A percentile compares a stretch with the other conserved stretches of the same genome.
Evolutionary conservation across 2,888 invertebrate species (phyloP).

Genomic region (Itoplectis maculator): DNA sequence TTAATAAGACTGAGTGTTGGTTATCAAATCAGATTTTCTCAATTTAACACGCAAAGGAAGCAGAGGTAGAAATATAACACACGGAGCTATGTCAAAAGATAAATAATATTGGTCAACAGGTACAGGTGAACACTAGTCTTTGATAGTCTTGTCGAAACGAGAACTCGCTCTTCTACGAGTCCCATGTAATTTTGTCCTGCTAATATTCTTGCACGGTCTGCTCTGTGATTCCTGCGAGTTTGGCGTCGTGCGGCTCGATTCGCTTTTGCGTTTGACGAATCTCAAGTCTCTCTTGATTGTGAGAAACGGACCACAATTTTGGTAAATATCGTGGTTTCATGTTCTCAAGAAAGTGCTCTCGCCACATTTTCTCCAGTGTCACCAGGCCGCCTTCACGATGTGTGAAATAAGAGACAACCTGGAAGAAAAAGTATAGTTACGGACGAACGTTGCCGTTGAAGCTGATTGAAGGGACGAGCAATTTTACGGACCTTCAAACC

Average conservation of each 20-base stretch:
- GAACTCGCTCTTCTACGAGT: constrained; percentile 81
- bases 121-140: constrained; percentile 51
- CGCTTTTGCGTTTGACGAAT: constrained; percentile 81
- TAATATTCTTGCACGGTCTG: constrained; percentile 44
- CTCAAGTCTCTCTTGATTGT: constrained; percentile 88
- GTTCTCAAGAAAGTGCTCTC: constrained; percentile 89
- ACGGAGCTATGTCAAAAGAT: constrained; percentile 62
- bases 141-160: constrained; percentile 75
- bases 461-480: constrained; percentile 7
- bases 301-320: constrained; percentile 90
- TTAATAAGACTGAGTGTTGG: not conserved
- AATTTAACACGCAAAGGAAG: no score
- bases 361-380: constrained; percentile 90
- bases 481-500: constrained; percentile 76
- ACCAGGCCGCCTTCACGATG: constrained; percentile 87
- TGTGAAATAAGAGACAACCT: constrained; percentile 87
- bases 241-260: constrained; percentile 81
- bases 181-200: constrained; percentile 64
- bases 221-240: constrained; percentile 77
- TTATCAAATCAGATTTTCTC: not conserved
- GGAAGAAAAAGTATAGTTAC: constrained; percentile 44
- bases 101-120: constrained; percentile 64
- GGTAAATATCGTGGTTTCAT: constrained; percentile 92
- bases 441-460: not conserved
- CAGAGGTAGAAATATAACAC: constrained; percentile 5